Percentiles rank a stretch among this genome's conserved stretches.
Evolutionary conservation across 2,113 vertebrate species (phyloP).

Genomic region (Terrapene triunguis): DNA sequence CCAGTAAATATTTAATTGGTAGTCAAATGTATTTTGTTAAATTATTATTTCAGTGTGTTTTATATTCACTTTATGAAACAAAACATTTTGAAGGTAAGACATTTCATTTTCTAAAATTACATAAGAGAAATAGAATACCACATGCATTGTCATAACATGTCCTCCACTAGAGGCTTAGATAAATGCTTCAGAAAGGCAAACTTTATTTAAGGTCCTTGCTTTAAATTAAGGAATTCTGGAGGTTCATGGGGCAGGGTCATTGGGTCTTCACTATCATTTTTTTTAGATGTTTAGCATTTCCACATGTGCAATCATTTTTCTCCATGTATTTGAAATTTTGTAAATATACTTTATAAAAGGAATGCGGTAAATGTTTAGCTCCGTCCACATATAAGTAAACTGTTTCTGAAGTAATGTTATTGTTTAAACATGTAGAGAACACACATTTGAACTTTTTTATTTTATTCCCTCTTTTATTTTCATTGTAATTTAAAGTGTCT

Average conservation of each 20-base stretch:
- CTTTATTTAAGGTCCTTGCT: background rate
- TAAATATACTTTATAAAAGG: background rate
- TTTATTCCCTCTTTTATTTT: background rate
- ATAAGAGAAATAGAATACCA: background rate
- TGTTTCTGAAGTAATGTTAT: background rate
- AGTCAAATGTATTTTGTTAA: background rate
- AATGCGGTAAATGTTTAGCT: background rate
- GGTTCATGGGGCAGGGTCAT: background rate
- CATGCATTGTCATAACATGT: too few species aligned
- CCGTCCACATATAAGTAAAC: slow-evolving; percentile 3
- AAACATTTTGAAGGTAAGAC: background rate
- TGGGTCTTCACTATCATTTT: background rate
- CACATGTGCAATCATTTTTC: background rate
- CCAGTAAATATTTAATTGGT: background rate
- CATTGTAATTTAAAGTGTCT: background rate
- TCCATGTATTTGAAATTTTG: background rate
- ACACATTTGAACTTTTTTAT: background rate
- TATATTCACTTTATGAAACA: background rate
- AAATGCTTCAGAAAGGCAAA: background rate
- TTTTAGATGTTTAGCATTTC: background rate
- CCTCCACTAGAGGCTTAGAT: background rate
- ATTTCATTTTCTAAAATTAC: background rate
- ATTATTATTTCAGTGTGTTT: background rate
- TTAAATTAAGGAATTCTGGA: background rate
- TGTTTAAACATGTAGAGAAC: background rate